Base-by-base conservation (phyloP, 2,888 invertebrate species). In the Apantesis nais region DNA sequence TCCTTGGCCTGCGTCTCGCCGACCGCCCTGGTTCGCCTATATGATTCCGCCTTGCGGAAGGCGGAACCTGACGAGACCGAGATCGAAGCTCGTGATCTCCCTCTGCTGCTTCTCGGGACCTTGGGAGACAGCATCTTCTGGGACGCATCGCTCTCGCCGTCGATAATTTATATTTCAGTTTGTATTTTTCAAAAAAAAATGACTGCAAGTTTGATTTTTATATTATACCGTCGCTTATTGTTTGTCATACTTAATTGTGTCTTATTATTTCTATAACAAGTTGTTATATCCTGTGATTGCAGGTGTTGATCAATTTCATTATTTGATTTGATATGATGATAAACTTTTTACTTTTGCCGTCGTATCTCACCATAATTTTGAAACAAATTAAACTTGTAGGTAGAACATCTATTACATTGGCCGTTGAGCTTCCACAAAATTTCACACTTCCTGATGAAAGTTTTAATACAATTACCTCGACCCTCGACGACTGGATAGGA, bases 381-480 rank as follows among this genome's bases (percentile, higher is more conserved):
- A 88, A 91, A 88, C 89, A 89, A 90, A 91, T 93, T 92, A 90
- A 93, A 92, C 87, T 92, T 90, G 89, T 89, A 90, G 89, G 86
- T 87, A 86, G 84, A 70, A 82, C 73, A 70, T 82, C 82, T 85
- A 90, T 85, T 83, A 87, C 88, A 86, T 83, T 87, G 89, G 86
- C 85, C 86, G 85, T 87, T 86, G 85, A 83, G 87, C 86, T 90
- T 88, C 87, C 88, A 88, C 90, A 89, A 90, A 93, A 91, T 92
- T 92, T 93, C 91, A 91, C 93, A 93, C 92, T 93, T 91, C 90
- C 90, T 89, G 92, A 93, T 93, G 92, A 93, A 93, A 94, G 91
- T 94, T 94, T 94, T 94, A 94, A 94, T 93, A 92, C 92, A 92
- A 94, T 94, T 93, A 93, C 92, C 90, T 83, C 85, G 86, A 88